These are phyloP conservation scores for Cromileptes altivelis DNA, from an alignment of 2,113 vertebrate genomes.

Conservation along the genomic window DNA sequence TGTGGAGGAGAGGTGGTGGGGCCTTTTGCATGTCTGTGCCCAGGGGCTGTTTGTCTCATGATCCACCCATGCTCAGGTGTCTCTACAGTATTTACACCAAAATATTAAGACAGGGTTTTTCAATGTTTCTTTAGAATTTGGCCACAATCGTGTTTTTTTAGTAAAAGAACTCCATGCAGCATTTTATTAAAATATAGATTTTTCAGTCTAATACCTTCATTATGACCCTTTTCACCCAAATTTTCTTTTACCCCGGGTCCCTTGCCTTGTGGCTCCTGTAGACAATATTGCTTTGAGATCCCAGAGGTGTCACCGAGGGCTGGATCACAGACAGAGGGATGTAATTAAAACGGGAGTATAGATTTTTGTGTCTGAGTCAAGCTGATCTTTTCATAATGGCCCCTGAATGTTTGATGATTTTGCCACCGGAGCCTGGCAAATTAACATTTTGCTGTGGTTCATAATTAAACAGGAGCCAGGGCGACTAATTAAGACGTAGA, in stretches of 20 bases:
- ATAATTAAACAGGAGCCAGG: constrained; percentile 59
- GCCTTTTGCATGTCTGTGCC: no score
- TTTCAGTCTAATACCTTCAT: not conserved
- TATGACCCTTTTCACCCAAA: constrained; percentile 32
- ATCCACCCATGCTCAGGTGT: not conserved
- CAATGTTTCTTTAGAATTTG: not conserved
- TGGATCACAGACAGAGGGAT: constrained; percentile 44
- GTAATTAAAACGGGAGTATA: constrained; percentile 72
- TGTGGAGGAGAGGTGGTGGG: no score
- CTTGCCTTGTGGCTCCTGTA: constrained; percentile 4
- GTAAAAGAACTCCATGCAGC: not conserved
- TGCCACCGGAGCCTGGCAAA: constrained; percentile 23
- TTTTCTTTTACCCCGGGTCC: not conserved
- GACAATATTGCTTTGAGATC: constrained; percentile 63
- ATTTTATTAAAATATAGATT: not conserved
- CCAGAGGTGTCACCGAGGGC: constrained; percentile 69
- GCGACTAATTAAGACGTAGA: constrained; percentile 46
- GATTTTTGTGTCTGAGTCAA: constrained; percentile 52
- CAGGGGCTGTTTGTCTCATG: no score
- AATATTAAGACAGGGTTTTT: not conserved
- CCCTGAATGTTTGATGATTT: constrained; percentile 48
- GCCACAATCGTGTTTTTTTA: not conserved
- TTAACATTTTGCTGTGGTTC: constrained; percentile 49
- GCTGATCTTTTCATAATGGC: constrained; percentile 47
- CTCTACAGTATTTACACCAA: not conserved